Base-by-base conservation (phyloP, 2,888 invertebrate genomes). In the Physocephala rufipes region DNA sequence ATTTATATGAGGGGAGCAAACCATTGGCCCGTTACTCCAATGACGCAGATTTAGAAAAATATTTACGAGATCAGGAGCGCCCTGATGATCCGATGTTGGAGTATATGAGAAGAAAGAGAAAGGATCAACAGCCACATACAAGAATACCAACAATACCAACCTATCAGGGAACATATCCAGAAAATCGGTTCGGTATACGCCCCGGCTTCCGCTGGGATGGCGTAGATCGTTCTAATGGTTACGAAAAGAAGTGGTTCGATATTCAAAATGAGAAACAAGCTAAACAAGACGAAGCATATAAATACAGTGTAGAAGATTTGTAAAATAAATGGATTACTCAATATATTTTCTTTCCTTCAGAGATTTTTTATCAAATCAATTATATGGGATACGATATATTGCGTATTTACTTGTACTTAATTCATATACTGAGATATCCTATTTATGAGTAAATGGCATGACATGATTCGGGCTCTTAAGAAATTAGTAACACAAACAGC, bases 151-250 rank as follows among this genome's bases (percentile, higher is more conserved):
- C 89, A 62, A 89, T 89, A 81, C 94, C 93, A 0, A 86, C 86
- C 12, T 99, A 96, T 85, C 90, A 91, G 80, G 98, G 98, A 0
- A 91, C 92, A 36, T 95, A 90, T 78, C 93, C 94, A 69, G 96
- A 97, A 16, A 99, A 99, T 87, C 90, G 99, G 1, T 99, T 93
- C 87, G 91, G 92, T 73, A 95, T 99, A 68, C 87, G 90, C 12
- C 99, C 99, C 0, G 99, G 99, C 0, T 94, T 96, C 86, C 89
- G 97, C 16, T 99, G 99, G 99, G 99, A 99, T 84, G 99, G 99
- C 0, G 98, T 99, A 0, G 96, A 99, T 86, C 88, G 99, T 26
- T 97, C 97, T 5, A 99, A 93, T 86, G 99, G 98, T 0, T 99
- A 96, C 84, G 99, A 99, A 85, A 92, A 91, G 79, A 92, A 93